A percentile compares a stretch with the other conserved stretches of the same genome.
These are phyloP conservation scores for Tipula helvola DNA, from an alignment of 2,888 invertebrate species.

Conservation along the genomic window DNA sequence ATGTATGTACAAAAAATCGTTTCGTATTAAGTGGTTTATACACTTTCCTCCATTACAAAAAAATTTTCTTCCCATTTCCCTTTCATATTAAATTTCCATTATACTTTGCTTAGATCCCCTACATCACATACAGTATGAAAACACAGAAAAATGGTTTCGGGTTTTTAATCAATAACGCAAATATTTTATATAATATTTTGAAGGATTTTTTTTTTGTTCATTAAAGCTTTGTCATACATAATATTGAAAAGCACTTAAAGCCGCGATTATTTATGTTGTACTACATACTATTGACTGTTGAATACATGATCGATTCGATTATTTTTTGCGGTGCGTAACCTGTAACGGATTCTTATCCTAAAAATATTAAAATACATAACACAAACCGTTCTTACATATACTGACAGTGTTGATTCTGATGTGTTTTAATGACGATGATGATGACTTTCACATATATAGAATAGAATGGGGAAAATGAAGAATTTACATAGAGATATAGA, in stretches of 20 bases:
- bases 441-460: background rate
- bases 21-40: background rate
- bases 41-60: background rate
- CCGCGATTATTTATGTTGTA: background rate
- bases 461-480: background rate
- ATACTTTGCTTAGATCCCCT: background rate
- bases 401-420: background rate
- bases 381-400: background rate
- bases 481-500: background rate
- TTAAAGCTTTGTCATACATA: background rate
- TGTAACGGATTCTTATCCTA: background rate
- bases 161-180: background rate
- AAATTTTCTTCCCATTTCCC: background rate
- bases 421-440: background rate
- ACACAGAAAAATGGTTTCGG: background rate
- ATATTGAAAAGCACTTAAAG: background rate
- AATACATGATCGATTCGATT: background rate
- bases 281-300: background rate
- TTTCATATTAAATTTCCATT: background rate
- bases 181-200: background rate
- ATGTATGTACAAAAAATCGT: background rate
- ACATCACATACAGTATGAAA: background rate
- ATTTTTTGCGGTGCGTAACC: background rate
- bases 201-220: background rate
- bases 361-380: background rate